Evolutionary conservation across 2,113 vertebrate species (phyloP).

Genomic region (Plecturocebus donacophilus): DNA sequence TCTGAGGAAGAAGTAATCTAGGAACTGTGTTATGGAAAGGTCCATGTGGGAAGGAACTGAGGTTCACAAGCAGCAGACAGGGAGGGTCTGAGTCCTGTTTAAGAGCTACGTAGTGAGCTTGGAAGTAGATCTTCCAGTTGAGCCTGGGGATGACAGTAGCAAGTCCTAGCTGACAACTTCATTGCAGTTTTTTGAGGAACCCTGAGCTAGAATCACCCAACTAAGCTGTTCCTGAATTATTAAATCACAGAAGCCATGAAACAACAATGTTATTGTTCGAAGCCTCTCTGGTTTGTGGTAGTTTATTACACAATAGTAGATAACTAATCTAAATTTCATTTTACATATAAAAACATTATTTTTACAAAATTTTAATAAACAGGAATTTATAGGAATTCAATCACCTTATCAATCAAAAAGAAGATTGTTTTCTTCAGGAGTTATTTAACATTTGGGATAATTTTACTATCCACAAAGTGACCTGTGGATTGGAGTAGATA

Average conservation of each 20-base stretch:
- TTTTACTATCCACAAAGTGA: neutral
- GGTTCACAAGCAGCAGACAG: neutral
- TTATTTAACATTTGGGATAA: neutral
- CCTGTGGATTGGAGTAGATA: neutral
- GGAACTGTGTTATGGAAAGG: neutral
- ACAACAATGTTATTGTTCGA: neutral
- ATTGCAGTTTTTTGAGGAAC: neutral
- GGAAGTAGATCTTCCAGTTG: neutral
- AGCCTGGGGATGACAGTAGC: neutral
- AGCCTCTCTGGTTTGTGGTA: neutral
- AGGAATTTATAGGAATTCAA: neutral
- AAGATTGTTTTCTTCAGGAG: neutral
- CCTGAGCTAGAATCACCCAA: neutral
- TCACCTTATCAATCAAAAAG: neutral
- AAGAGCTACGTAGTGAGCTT: neutral
- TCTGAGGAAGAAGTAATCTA: neutral
- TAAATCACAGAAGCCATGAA: neutral
- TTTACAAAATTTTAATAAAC: neutral
- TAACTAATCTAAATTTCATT: neutral
- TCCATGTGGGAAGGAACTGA: neutral
- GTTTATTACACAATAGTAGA: neutral
- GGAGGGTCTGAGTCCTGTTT: too few species aligned
- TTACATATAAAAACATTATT: neutral
- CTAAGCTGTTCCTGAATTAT: neutral
- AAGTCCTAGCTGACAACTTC: neutral